These are phyloP conservation scores for Clarias macrocephalus DNA, from an alignment of 2,113 vertebrate species.

Conservation along the genomic window DNA sequence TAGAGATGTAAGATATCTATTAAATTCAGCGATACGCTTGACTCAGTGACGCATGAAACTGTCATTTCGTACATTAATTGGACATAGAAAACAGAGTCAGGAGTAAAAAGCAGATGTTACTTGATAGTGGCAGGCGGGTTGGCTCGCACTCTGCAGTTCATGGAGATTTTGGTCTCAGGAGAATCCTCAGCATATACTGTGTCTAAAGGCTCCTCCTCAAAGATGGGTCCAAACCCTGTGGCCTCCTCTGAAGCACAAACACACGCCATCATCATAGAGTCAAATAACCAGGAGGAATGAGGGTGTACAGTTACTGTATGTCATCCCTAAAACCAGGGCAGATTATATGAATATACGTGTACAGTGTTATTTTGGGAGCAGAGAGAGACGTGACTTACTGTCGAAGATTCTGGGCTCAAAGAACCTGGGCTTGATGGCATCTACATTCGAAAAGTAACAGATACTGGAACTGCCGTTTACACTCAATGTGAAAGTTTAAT, in stretches of 20 bases:
- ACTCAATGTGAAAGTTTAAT: background rate
- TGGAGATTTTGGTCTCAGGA: conserved; percentile 88
- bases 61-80: background rate
- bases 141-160: conserved; percentile 92
- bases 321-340: background rate
- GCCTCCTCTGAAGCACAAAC: conserved; percentile 80
- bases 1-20: background rate
- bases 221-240: conserved; percentile 93
- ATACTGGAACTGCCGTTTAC: conserved; percentile 39
- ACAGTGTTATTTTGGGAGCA: background rate
- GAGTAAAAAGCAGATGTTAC: conserved; percentile 63
- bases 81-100: background rate
- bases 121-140: conserved; percentile 88
- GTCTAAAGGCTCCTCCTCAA: conserved; percentile 96
- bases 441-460: conserved; percentile 41
- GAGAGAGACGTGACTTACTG: conserved; percentile 61
- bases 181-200: conserved; percentile 94
- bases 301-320: background rate
- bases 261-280: conserved; percentile 7
- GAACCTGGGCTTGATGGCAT: conserved; percentile 53
- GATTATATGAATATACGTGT: background rate
- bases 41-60: background rate
- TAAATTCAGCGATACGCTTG: background rate
- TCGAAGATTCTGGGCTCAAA: conserved; percentile 75
- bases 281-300: background rate